Evolutionary conservation across 2,888 invertebrate genomes (phyloP).

Genomic region (Eilema griseolum): DNA sequence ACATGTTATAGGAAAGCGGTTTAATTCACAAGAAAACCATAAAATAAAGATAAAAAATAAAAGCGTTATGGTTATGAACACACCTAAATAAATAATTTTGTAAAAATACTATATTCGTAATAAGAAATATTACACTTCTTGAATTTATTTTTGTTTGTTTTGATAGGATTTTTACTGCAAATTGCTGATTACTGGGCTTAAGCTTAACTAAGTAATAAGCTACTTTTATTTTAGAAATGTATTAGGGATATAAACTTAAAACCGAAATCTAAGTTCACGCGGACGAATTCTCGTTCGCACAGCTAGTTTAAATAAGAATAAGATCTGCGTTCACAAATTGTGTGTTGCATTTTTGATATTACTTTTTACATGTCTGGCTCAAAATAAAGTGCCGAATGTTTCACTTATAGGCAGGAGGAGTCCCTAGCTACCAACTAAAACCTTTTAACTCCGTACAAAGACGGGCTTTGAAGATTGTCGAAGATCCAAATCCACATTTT

Average conservation of each 20-base stretch:
- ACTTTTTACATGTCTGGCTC: neutral
- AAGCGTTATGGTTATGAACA: no score
- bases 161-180: no score
- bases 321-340: neutral
- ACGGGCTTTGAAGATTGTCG: slow-evolving; percentile 1
- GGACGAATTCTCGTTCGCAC: neutral
- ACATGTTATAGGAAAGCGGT: no score
- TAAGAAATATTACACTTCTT: no score
- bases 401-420: neutral
- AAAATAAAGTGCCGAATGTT: neutral
- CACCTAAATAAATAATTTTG: no score
- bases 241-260: no score
- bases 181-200: no score
- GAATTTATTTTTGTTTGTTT: no score
- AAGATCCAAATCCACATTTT: neutral
- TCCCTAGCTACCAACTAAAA: slow-evolving; percentile 4
- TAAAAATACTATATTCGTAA: no score
- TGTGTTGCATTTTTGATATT: neutral
- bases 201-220: neutral
- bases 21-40: no score
- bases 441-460: slow-evolving; percentile 4
- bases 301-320: neutral
- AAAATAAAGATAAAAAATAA: no score
- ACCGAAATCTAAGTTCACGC: no score
- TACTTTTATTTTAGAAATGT: neutral